Evolutionary conservation across 2,797 vertebrate species (phyloP), one percentile per base, ranked within the genome.

Genomic region (Linurgus olivaceus): DNA sequence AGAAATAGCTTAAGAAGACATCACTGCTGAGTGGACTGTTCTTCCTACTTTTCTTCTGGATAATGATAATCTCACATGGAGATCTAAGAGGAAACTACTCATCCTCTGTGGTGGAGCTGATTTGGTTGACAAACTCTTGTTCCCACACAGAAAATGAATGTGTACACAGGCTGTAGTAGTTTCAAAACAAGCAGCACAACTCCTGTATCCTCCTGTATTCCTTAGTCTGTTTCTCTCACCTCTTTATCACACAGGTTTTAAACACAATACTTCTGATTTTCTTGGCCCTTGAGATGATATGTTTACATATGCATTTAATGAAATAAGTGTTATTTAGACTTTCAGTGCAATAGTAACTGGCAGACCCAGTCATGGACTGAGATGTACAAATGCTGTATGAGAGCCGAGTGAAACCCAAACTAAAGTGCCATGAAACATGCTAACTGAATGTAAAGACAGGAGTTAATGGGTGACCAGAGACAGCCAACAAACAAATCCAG

Each of bases 341-440:
- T 71, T 1, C 26, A 31, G 40, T 72, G 31, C 26, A 65, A 5
- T 31, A 86, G 37, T 29, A 74, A 37, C 50, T 57, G 76, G 29
- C 35, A 61, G 35, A 71, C 45, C 17, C 13, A 2, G 3, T 55
- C 35, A 11, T 19, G 76, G 28, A 8, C 50, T 54, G 50, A 77
- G 37, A 16, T 14, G 8, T 18, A 35, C 65, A 63, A 89, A 47
- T 55, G 48, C 40, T 71, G 16, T 73, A 26, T 0, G 0, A 86
- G 57, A 14, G 21, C 52, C 2, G 1, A 1, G 6, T 67, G 70
- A 75, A 90, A 72, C 52, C 8, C 0, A 0, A 50, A 48, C 10
- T 33, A 6, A 80, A 86, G 45, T 23, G 19, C 18, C 35, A 47
- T 47, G 31, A 71, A 88, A 40, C 0, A 0, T 72, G 29, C 35